These are phyloP conservation scores for Nasonovia ribisnigri DNA, from an alignment of 2,888 invertebrate species.

Conservation along the genomic window DNA sequence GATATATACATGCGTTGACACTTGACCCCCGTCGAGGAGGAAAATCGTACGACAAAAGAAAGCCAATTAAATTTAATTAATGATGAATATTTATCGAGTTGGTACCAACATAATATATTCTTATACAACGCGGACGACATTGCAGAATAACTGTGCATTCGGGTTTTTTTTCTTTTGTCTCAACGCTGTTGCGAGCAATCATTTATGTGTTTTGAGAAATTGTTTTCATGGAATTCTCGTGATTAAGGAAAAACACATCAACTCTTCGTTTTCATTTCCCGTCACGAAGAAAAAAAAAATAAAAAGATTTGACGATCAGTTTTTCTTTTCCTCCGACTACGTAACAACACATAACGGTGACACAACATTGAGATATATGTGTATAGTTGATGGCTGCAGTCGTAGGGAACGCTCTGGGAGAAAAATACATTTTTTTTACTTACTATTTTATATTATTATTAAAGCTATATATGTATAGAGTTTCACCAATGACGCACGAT, in stretches of 20 bases:
- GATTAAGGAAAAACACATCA: neutral
- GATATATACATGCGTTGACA: neutral
- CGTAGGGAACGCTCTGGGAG: neutral
- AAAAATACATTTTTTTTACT: neutral
- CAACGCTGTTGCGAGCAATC: neutral
- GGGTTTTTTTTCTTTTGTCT: neutral
- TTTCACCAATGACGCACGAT: neutral
- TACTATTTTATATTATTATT: neutral
- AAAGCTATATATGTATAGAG: neutral
- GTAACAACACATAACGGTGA: conserved; percentile 4
- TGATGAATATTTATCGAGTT: conserved; percentile 15
- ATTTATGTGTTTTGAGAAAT: conserved; percentile 16
- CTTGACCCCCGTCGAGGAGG: neutral
- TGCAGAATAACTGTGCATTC: neutral
- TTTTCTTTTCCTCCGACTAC: neutral
- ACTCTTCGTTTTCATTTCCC: conserved; percentile 24
- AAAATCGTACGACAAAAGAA: conserved; percentile 21
- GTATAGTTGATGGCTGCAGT: neutral
- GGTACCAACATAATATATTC: neutral
- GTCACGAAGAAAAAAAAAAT: neutral
- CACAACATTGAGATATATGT: neutral
- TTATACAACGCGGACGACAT: conserved; percentile 1
- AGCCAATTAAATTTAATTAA: conserved; percentile 40
- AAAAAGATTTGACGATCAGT: conserved; percentile 2
- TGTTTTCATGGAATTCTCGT: neutral